These are phyloP conservation scores for Muscicapa adusta DNA, from an alignment of 2,113 vertebrate genomes.

Conservation along the genomic window DNA sequence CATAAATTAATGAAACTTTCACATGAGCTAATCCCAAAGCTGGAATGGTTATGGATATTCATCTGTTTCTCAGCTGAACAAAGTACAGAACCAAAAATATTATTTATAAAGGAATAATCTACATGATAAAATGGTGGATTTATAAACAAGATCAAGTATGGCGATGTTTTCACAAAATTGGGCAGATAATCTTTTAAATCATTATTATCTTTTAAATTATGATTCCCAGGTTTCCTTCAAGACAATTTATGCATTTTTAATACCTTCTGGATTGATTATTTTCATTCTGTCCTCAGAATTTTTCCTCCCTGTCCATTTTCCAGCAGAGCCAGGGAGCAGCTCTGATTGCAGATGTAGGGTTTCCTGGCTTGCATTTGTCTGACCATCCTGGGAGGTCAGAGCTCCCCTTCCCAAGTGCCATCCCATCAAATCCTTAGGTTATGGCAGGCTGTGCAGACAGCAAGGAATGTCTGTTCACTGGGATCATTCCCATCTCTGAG, in stretches of 20 bases:
- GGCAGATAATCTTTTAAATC: background rate
- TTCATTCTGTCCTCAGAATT: background rate
- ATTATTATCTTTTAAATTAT: background rate
- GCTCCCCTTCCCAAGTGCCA: background rate
- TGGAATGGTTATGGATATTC: background rate
- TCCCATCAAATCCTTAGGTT: background rate
- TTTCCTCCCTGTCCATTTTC: background rate
- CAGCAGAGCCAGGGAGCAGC: background rate
- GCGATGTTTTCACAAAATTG: background rate
- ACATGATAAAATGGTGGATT: background rate
- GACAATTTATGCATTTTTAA: background rate
- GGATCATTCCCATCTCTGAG: background rate
- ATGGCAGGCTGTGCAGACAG: fast-evolving
- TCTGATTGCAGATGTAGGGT: fast-evolving
- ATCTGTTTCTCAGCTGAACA: background rate
- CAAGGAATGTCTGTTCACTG: background rate
- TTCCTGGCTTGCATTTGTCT: background rate
- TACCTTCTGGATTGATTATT: background rate
- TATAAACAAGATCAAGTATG: background rate
- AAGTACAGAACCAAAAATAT: background rate
- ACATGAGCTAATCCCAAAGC: background rate
- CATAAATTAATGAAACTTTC: background rate
- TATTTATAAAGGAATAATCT: background rate
- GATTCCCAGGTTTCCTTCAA: background rate
- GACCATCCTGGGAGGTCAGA: background rate